A percentile compares a stretch with the other conserved stretches of the same genome.
These are phyloP conservation scores for Drosophila equinoxialis DNA, from an alignment of 1,140 invertebrate genomes.

Conservation along the genomic window DNA sequence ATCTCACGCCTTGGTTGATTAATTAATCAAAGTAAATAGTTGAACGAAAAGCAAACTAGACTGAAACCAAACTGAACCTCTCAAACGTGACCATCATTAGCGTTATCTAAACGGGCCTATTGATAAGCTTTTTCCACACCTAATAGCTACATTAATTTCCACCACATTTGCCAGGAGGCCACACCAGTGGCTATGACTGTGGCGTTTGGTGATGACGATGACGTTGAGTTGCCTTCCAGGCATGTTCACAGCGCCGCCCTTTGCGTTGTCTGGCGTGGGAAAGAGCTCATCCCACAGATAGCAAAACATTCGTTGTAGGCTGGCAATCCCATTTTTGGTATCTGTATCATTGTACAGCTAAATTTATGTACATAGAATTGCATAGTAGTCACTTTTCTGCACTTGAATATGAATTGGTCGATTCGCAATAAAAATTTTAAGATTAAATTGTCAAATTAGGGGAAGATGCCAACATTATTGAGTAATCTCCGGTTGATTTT, in stretches of 20 bases:
- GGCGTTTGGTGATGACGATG: conserved; percentile 58
- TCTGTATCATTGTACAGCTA: conserved; percentile 51
- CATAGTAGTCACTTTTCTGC: conserved; percentile 40
- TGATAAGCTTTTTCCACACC: conserved; percentile 78
- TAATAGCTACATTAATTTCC: conserved; percentile 75
- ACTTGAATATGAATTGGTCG: background rate
- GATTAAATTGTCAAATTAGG: too few species aligned
- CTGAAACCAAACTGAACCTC: background rate
- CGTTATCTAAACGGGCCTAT: conserved; percentile 75
- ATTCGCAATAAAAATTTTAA: too few species aligned
- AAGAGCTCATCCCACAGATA: conserved; percentile 70
- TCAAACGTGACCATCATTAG: conserved; percentile 56
- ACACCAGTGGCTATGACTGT: conserved; percentile 81
- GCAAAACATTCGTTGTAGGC: conserved; percentile 47
- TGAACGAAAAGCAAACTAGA: conserved; percentile 24
- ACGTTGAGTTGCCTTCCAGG: conserved; percentile 17
- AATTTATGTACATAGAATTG: conserved; percentile 17
- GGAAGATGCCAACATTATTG: too few species aligned
- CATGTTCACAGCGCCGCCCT: conserved; percentile 24
- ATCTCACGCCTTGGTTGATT: conserved; percentile 77
- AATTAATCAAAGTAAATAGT: conserved; percentile 80
- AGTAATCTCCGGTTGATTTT: too few species aligned
- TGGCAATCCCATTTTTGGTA: conserved; percentile 32
- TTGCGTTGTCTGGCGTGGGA: conserved; percentile 41
- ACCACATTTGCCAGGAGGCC: conserved; percentile 78